These are phyloP conservation scores for Atrichornis clamosus DNA, from an alignment of 2,113 vertebrate genomes.

Conservation along the genomic window DNA sequence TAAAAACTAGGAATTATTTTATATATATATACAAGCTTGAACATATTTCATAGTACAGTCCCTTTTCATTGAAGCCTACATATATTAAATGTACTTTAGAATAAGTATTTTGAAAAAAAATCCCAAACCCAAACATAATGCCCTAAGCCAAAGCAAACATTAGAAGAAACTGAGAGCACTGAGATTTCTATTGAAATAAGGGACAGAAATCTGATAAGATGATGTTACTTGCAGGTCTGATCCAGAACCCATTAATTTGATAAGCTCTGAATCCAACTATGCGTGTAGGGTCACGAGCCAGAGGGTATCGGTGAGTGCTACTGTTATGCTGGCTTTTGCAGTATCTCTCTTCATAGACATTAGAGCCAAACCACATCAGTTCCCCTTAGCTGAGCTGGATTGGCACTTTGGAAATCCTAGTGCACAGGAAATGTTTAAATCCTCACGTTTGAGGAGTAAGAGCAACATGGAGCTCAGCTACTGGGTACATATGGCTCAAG, in stretches of 20 bases:
- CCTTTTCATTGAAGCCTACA: background rate
- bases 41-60: background rate
- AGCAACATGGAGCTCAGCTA: background rate
- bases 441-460: background rate
- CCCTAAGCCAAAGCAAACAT: background rate
- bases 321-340: background rate
- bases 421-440: background rate
- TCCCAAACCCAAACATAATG: rapidly evolving
- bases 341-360: background rate
- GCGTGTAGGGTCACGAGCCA: background rate
- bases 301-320: background rate
- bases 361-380: background rate
- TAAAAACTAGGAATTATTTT: background rate
- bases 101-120: background rate
- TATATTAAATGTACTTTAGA: background rate
- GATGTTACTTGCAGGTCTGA: background rate
- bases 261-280: background rate
- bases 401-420: constrained; percentile 26
- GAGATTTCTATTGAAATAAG: background rate
- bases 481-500: background rate
- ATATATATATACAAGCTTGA: background rate
- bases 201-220: background rate
- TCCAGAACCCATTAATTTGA: background rate
- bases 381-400: constrained; percentile 28
- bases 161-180: rapidly evolving